Conservation (phyloP, 2,113 vertebrate genomes). For the Petaurus breviceps region DNA sequence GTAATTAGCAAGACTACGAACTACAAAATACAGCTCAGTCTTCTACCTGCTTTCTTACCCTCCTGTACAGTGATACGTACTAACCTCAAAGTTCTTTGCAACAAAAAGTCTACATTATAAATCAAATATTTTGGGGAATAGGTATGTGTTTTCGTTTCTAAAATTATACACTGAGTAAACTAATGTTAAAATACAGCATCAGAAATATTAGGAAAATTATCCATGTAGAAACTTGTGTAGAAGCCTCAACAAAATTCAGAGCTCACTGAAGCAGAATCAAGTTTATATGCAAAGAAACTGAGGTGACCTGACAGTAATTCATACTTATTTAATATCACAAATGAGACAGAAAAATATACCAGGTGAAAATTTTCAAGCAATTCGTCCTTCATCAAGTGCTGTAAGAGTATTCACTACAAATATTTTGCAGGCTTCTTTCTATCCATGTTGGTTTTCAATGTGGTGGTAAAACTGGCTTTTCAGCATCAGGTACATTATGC, state of each 20-base stretch:
- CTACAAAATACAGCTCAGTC: background rate
- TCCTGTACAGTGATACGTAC: conserved; percentile 3
- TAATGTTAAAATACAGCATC: background rate
- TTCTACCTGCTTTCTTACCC: background rate
- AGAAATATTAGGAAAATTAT: background rate
- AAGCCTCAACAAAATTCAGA: background rate
- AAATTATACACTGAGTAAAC: background rate
- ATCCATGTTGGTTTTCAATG: background rate
- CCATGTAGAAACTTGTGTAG: background rate
- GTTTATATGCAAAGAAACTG: background rate
- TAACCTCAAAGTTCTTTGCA: background rate
- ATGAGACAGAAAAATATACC: background rate
- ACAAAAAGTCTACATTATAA: background rate
- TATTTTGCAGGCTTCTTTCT: conserved; percentile 19
- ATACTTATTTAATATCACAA: conserved; percentile 7
- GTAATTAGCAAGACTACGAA: background rate
- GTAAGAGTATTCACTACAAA: background rate
- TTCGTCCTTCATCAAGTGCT: background rate
- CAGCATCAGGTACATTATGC: background rate
- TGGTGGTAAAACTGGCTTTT: background rate
- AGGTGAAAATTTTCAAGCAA: background rate
- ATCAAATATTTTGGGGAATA: background rate
- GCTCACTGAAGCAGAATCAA: conserved; percentile 3
- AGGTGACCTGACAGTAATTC: conserved; percentile 1
- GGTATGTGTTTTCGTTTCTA: background rate